Evolutionary conservation across 2,797 vertebrate genomes (phyloP), one percentile per base, ranked within the genome.

Genomic region (Cottoperca gobio): DNA sequence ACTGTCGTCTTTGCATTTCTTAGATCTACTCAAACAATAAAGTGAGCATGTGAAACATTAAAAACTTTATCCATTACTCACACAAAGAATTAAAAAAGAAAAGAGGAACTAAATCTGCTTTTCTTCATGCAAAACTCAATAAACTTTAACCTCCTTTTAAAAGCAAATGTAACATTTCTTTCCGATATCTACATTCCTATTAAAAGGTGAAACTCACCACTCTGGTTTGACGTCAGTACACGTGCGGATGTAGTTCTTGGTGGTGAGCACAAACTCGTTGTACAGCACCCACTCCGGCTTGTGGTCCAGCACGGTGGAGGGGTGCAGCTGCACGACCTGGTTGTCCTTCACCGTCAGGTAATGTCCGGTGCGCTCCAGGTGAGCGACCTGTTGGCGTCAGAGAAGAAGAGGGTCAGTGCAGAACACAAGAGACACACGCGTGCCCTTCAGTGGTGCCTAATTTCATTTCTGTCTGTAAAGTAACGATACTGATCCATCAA

Each of bases 211-310:
- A 65, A 81, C 96, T 93, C 86, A 99, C 98, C 98, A 99, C 91
- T 99, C 98, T 1, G 98, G 97, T 85, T 99, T 99, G 91, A 99
- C 96, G 88, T 99, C 97, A 65, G 97, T 97, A 94, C 97, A 99
- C 0, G 97, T 99, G 88, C 97, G 96, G 92, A 99, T 99, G 90
- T 99, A 99, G 86, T 99, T 99, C 93, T 99, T 99, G 40, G 98
- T 99, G 82, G 98, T 99, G 86, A 99, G 96, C 69, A 99, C 98
- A 84, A 99, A 99, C 91, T 99, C 98, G 55, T 99, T 99, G 91
- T 99, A 99, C 60, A 99, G 97, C 85, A 99, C 98, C 98, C 98
- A 99, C 88, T 99, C 97, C 0, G 98, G 98, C 89, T 99, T 99
- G 92, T 99, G 98, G 92, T 99, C 97, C 84, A 99, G 96, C 86